Percentiles rank a stretch among this genome's conserved stretches.
Evolutionary conservation across 1,140 invertebrate genomes (phyloP).

Genomic region (Anastrepha ludens): DNA sequence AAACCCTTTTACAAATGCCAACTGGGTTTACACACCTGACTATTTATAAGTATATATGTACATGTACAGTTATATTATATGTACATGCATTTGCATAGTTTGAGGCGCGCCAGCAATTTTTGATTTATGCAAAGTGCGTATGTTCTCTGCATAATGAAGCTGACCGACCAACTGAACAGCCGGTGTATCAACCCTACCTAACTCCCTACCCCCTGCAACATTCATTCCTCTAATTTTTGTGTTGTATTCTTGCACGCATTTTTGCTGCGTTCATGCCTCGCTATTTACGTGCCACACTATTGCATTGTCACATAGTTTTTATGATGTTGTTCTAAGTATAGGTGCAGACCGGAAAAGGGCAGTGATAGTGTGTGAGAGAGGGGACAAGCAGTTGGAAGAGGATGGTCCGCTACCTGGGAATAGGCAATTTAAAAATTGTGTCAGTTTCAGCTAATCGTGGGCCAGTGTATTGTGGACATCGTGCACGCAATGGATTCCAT

Average conservation of each 20-base stretch:
- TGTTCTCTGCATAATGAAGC: slow-evolving; percentile 42
- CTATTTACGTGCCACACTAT: slow-evolving; percentile 15
- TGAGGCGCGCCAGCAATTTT: slow-evolving; percentile 20
- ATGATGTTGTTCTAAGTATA: neutral
- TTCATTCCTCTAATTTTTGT: neutral
- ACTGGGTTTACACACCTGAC: no score
- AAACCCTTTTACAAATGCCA: no score
- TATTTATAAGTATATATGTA: neutral
- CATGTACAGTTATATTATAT: neutral
- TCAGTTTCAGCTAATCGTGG: neutral
- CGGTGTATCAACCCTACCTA: neutral
- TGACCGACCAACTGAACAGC: slow-evolving; percentile 5
- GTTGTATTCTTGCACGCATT: neutral
- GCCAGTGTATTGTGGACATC: neutral
- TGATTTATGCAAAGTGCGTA: slow-evolving; percentile 52
- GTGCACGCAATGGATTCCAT: neutral
- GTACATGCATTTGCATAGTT: slow-evolving; percentile 6
- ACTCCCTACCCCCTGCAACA: neutral
- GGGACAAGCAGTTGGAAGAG: neutral
- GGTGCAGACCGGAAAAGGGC: neutral
- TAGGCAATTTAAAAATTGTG: slow-evolving; percentile 21
- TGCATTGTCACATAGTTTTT: neutral
- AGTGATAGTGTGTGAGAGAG: no score
- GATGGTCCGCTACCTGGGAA: neutral
- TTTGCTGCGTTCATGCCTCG: slow-evolving; percentile 6